Percentiles rank a stretch among this genome's conserved stretches.
Conservation (phyloP, 2,797 vertebrate genomes). For the Huso huso region DNA sequence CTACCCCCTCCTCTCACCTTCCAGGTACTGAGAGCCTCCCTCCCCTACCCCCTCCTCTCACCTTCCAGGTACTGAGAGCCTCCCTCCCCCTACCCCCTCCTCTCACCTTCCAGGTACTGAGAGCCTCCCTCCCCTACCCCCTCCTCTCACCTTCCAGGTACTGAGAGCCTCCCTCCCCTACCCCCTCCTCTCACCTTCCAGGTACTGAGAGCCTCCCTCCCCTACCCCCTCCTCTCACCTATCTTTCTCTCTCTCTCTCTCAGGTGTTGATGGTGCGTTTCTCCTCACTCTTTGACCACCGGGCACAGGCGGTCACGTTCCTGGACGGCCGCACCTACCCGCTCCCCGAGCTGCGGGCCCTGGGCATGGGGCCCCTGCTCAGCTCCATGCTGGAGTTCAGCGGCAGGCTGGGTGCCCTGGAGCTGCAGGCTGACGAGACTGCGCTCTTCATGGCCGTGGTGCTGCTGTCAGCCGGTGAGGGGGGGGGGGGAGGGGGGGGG, state of each 20-base stretch:
- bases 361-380: constrained; percentile 64
- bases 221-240: too few species aligned
- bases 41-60: background rate
- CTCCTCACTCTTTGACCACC: constrained; percentile 63
- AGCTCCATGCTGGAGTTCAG: constrained; percentile 71
- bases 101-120: too few species aligned
- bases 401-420: constrained; percentile 57
- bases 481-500: constrained; percentile 10
- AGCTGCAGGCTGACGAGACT: constrained; percentile 67
- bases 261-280: constrained; percentile 58
- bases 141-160: constrained; percentile 38
- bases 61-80: too few species aligned
- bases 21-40: background rate
- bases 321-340: constrained; percentile 65
- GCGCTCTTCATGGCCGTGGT: constrained; percentile 74
- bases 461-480: constrained; percentile 67
- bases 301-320: constrained; percentile 57
- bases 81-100: background rate
- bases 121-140: background rate
- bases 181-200: too few species aligned
- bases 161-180: constrained; percentile 20
- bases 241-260: background rate
- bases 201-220: too few species aligned
- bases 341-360: constrained; percentile 42
- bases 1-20: background rate